A percentile compares a stretch with the other conserved stretches of the same genome.
phyloP scores from a whole-genome alignment of 2,113 vertebrate genomes.

The Dermatemys mawii region DNA sequence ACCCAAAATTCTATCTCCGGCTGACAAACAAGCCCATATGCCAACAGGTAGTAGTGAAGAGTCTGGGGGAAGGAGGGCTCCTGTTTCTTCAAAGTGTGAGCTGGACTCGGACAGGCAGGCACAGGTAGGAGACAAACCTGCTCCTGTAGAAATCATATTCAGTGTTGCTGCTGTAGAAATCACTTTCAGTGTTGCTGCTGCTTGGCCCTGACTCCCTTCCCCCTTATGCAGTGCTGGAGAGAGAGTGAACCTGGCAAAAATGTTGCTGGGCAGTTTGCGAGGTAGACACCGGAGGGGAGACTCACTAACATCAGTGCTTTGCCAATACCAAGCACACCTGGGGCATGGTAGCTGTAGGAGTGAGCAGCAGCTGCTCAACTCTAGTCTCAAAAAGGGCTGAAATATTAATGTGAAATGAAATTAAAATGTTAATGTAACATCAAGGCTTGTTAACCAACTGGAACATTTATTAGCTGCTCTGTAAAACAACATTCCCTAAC shows the following conservation, averaged over 20 bases:
- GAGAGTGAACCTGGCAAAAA: background rate
- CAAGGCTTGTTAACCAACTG: background rate
- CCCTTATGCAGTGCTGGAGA: background rate
- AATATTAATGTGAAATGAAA: background rate
- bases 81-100: background rate
- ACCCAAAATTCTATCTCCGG: no score
- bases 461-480: background rate
- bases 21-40: no score
- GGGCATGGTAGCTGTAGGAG: no score
- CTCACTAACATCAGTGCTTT: background rate
- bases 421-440: background rate
- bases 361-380: background rate
- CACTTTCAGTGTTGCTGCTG: no score
- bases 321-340: no score
- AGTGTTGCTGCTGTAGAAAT: no score
- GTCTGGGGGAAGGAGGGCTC: background rate
- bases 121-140: background rate
- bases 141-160: background rate
- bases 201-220: background rate
- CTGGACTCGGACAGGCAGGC: background rate
- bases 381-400: background rate
- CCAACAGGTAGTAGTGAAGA: background rate
- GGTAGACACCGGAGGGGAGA: background rate
- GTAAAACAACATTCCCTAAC: background rate
- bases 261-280: background rate